Conservation (phyloP, 2,888 invertebrate genomes). For the Drosophila hawaiiensis region DNA sequence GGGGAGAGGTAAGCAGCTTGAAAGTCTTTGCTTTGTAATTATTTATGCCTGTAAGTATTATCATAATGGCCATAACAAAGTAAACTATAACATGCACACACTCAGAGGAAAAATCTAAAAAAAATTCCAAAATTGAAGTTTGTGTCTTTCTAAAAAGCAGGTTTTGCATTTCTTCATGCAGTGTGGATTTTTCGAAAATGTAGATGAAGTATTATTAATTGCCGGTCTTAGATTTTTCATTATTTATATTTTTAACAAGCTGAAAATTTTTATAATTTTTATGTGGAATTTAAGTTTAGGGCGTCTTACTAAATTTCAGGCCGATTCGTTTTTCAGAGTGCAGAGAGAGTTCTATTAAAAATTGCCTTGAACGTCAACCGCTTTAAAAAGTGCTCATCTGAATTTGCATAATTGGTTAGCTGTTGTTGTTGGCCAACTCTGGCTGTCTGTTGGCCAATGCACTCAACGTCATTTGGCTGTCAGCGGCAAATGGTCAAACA, state of each 20-base stretch:
- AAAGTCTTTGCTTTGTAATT: slow-evolving; percentile 8
- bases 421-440: background rate
- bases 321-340: background rate
- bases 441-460: slow-evolving; percentile 37
- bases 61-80: slow-evolving; percentile 27
- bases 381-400: slow-evolving; percentile 60
- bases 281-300: background rate
- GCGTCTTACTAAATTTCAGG: background rate
- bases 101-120: background rate
- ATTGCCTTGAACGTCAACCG: slow-evolving; percentile 42
- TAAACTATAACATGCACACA: background rate
- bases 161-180: no score
- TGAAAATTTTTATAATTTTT: background rate
- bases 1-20: slow-evolving; percentile 23
- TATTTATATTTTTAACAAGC: no score
- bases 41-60: slow-evolving; percentile 16
- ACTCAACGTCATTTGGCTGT: slow-evolving; percentile 43
- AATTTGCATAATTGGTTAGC: slow-evolving; percentile 54
- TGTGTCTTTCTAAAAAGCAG: no score
- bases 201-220: no score
- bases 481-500: slow-evolving; percentile 48
- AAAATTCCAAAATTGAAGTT: no score
- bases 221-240: no score
- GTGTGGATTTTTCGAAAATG: no score
- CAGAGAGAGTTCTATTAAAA: slow-evolving; percentile 43